Evolutionary conservation across 2,888 invertebrate species (phyloP), one percentile per base, ranked within the genome.

Genomic region (Polymixis flavicincta): DNA sequence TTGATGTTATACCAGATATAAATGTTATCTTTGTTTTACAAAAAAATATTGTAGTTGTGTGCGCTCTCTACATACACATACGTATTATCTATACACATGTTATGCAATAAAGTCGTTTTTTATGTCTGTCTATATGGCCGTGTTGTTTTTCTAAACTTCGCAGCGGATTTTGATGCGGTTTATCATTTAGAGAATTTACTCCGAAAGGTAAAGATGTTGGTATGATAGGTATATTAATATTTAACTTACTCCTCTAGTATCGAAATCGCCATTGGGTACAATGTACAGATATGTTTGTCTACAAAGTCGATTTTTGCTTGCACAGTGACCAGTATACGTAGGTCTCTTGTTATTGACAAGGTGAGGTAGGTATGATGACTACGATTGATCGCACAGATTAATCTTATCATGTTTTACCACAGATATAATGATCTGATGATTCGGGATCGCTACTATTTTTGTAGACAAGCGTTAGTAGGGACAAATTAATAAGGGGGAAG

Each of bases 21-120:
- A 11, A 57, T 1, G 14, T 74, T 13, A 63, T 63, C 76, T 76
- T 19, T 76, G 13, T 74, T 42, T 50, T 19, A 25, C 6, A n/a
- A 42, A 7, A 48, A 50, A 50, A 11, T n/a, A 45, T 3, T 32
- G 19, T 28, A 14, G 19, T 6, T 42, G 25, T 59, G 22, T 19
- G 59, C 22, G 32, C 19, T 59, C 59, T 59, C 19, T 17, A 59
- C 19, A 32, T 9, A 19, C 28, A 19, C 5, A n/a, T 9, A 57
- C 25, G 8, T n/a, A 52, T 22, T 19, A 54, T 54, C 13, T 55
- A n/a, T 54, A 6, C 37, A 5, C 6, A 37, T 37, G 37, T 37
- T 37, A 37, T 37, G 6, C 3, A 5, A 3, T 37, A 22, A 14
- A 37, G 8, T 8, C 4, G 1, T 11, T 28, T 2, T 28, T 17